Evolutionary conservation across 2,113 vertebrate genomes (phyloP), one percentile per base, ranked within the genome.

Genomic region (Neodon shergylaensis): DNA sequence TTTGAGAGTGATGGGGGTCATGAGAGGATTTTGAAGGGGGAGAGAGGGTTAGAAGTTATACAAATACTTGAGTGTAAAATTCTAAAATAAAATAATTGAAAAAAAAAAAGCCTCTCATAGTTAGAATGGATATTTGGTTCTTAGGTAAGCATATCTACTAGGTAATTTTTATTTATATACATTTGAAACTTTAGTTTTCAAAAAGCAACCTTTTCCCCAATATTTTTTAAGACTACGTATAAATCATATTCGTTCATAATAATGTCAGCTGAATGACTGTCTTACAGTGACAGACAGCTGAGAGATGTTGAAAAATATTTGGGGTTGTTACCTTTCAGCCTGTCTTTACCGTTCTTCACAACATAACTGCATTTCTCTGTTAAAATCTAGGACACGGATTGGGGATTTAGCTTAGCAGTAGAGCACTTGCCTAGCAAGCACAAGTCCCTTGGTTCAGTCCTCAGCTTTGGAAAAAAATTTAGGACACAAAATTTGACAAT

Each of bases 181-280:
- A 79, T 87, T 94, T 36, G 72, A 89, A 42, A 36, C 47, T 81
- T 81, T 85, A n/a, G 42, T 93, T 94, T 90, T 90, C 83, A 95
- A 58, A 76, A 33, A 88, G n/a, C 63, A 42, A 49, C 65, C 90
- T 90, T 88, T 91, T 6, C 70, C 47, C 42, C 39, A 76, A 31
- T 58, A 66, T 47, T 77, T 82, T 92, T 19, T 72, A n/a, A 17
- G 63, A 47, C 74, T 87, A 76, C 91, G 58, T 61, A 87, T 19
- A 28, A 28, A 19, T 78, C 52, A 83, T 16, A 65, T 33, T 93
- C 70, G 49, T 9, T 87, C 83, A 92, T 54, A 89, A 91, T 94
- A 86, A 54, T 81, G 65, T 52, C 13, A 96, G 78, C 92, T 52
- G 39, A 84, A 84, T 83, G 24, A 33, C 9, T 28, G 17, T 47